Conservation (phyloP, 2,888 invertebrate genomes). For the Ctena decussata region DNA sequence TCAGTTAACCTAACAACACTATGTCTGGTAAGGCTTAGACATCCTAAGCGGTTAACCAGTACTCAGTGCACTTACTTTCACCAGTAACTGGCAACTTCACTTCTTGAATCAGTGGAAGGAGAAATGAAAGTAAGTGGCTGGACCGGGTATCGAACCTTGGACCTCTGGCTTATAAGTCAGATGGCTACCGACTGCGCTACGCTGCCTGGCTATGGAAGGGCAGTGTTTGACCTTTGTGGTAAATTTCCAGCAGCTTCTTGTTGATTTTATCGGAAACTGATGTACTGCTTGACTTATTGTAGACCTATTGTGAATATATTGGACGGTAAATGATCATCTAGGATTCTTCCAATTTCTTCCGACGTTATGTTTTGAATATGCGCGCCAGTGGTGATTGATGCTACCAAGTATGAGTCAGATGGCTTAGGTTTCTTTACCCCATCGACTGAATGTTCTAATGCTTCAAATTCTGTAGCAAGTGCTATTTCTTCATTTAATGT, state of each 20-base stretch:
- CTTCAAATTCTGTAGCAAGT: conserved; percentile 6
- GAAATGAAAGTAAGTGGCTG: too few species aligned
- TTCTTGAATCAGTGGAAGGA: too few species aligned
- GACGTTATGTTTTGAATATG: background rate
- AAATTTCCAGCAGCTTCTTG: background rate
- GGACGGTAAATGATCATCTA: background rate
- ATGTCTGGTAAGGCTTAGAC: too few species aligned
- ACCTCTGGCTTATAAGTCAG: too few species aligned
- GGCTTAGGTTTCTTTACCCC: background rate
- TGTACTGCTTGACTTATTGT: background rate
- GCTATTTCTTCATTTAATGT: conserved; percentile 13
- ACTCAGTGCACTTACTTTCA: too few species aligned
- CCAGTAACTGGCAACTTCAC: too few species aligned
- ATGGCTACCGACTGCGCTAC: too few species aligned
- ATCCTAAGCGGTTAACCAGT: too few species aligned
- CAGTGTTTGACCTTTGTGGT: background rate
- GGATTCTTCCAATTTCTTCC: background rate
- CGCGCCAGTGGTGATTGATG: background rate
- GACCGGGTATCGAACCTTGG: too few species aligned
- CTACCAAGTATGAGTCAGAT: background rate
- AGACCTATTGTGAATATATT: background rate
- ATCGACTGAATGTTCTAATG: background rate
- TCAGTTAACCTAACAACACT: too few species aligned
- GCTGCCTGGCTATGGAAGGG: too few species aligned
- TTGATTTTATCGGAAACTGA: background rate